A percentile compares a stretch with the other conserved stretches of the same genome.
These are phyloP conservation scores for Cheilosia urbana DNA, from an alignment of 2,888 invertebrate genomes.

Conservation along the genomic window DNA sequence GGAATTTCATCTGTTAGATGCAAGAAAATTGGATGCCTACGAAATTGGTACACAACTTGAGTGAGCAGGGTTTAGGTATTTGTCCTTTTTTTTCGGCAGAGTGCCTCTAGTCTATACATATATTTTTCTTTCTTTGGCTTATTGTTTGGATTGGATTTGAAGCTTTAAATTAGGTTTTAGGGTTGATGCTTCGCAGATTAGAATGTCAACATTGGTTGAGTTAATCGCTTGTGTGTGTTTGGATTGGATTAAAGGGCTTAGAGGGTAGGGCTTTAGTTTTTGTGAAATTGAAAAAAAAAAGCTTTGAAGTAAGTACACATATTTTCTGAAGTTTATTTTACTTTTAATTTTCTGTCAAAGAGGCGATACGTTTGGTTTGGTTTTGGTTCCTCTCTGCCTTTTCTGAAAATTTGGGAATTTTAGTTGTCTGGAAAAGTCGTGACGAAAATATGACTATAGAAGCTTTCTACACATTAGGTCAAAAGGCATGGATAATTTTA, in stretches of 20 bases:
- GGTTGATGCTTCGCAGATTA: not conserved
- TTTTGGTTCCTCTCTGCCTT: too few species aligned
- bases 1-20: constrained; percentile 31
- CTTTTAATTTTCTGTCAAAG: too few species aligned
- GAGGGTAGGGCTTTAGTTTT: not conserved
- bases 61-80: not conserved
- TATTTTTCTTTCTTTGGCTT: not conserved
- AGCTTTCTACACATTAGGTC: too few species aligned
- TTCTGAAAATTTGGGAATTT: too few species aligned
- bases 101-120: not conserved
- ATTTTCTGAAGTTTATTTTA: too few species aligned
- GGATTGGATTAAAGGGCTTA: too few species aligned
- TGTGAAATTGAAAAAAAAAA: not conserved
- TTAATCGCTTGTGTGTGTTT: not conserved
- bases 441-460: too few species aligned
- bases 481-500: too few species aligned
- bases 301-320: too few species aligned
- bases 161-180: not conserved
- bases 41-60: constrained; percentile 8
- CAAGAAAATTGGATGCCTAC: constrained; percentile 15
- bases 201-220: constrained; percentile 1
- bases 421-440: too few species aligned
- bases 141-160: not conserved
- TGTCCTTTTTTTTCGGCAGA: not conserved
- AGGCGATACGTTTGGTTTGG: too few species aligned